Base-by-base conservation (phyloP, 35 echinoderm and acorn worm genomes). In the Stichopus chloronotus region DNA sequence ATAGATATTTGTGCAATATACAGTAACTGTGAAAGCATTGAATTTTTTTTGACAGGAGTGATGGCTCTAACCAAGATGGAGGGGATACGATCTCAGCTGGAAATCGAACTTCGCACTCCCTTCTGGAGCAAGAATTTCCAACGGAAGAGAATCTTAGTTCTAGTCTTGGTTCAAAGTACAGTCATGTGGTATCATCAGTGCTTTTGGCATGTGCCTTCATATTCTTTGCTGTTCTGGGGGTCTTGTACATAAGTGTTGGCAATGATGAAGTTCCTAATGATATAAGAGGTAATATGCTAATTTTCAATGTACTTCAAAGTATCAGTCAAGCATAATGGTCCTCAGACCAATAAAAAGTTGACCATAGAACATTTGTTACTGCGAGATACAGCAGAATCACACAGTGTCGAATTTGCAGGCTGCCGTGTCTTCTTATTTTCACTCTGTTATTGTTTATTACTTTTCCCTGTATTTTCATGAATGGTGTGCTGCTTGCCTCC, bases 131-230 rank as follows among this genome's bases (percentile, higher is more conserved):
- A 30, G 79, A 83, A 86, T 94, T 94, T 90, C 88, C 93, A 23
- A 94, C 93, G 22, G 93, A 94, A 58, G 93, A 94, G 78, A 94
- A 91, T 72, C 76, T 94, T 11, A 87, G 77, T 53, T 76, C 93
- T 7, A 94, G 93, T 56, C 79, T 90, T 90, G 78, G 88, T 24
- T 91, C 93, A 12, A 85, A 91, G 68, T 94, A 94, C 56, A 63
- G 88, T 57, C 93, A 94, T 61, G 74, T 94, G 57, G 77, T 94
- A 57, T 94, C 93, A 23, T 72, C 17, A 78, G 93, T 94, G 89
- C 93, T 94, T 12, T 59, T 94, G 72, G 93, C 56, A 63, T 83
- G 93, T 94, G 93, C 90, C 78, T 94, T 90, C 93, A 63, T 94
- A 56, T 94, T 94, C 88, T 94, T 94, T 82, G 63, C 85, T 76